phyloP scores from a whole-genome alignment of 2,113 vertebrate species.

The Gila orcuttii region DNA sequence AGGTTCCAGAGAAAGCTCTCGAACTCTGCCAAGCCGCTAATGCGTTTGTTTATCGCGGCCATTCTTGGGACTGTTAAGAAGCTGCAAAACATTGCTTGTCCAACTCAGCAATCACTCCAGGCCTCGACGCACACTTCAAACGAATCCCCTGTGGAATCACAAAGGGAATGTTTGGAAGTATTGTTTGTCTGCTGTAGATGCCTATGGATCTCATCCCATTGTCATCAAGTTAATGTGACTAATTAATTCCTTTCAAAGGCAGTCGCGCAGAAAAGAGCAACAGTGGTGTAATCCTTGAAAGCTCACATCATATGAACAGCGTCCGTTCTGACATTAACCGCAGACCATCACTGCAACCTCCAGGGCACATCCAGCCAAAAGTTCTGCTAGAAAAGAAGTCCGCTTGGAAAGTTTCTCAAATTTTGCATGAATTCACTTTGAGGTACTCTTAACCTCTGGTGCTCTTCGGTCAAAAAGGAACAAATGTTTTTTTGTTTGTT shows the following conservation, averaged over 20 bases:
- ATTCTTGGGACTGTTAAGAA: not conserved
- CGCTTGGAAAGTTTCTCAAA: constrained; percentile 2
- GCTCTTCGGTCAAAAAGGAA: too few relatives aligned
- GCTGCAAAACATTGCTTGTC: constrained; percentile 10
- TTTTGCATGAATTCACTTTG: constrained; percentile 43
- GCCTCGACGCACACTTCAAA: constrained; percentile 9
- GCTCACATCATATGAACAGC: not conserved
- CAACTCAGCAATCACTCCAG: not conserved
- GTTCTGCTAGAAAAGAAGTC: not conserved
- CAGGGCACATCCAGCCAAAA: not conserved
- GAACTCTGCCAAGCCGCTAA: constrained; percentile 45
- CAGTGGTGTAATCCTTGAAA: constrained; percentile 32
- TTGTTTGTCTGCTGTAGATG: not conserved
- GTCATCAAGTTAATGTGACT: constrained; percentile 45
- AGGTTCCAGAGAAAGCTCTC: constrained; percentile 50
- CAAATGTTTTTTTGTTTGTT: too few relatives aligned
- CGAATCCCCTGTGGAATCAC: not conserved
- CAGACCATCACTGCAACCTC: constrained; percentile 18
- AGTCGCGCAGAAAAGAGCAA: not conserved
- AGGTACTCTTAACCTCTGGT: not conserved
- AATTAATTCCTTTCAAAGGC: constrained; percentile 41
- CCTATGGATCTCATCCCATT: constrained; percentile 30
- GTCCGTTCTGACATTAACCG: constrained; percentile 24
- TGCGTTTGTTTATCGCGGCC: constrained; percentile 24
- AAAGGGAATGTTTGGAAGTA: not conserved